Percentiles rank a stretch among this genome's conserved stretches.
phyloP scores from a whole-genome alignment of 2,888 invertebrate genomes.

The Leptothorax acervorum region DNA sequence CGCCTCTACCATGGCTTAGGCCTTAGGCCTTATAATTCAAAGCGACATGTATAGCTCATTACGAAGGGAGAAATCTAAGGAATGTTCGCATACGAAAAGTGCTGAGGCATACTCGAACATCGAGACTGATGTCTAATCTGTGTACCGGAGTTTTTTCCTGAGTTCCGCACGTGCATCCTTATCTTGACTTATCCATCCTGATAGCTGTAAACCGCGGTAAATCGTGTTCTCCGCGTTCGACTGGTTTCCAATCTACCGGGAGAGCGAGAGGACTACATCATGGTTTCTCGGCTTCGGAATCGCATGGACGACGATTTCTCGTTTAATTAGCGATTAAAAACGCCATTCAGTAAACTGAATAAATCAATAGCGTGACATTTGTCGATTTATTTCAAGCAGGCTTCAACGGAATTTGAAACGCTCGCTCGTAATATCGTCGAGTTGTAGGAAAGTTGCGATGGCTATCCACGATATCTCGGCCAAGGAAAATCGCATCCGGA shows the following conservation, averaged over 20 bases:
- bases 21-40: constrained; percentile 1
- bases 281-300: not conserved
- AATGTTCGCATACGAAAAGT: constrained; percentile 10
- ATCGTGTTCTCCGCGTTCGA: constrained; percentile 12
- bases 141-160: not conserved
- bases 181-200: constrained; percentile 2
- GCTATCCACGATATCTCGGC: not conserved
- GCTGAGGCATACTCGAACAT: not conserved
- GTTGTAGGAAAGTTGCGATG: not conserved
- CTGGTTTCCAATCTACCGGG: not conserved
- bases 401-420: not conserved
- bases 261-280: not conserved
- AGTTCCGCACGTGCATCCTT: not conserved
- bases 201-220: constrained; percentile 8
- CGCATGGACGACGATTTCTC: not conserved
- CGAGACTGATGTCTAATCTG: not conserved
- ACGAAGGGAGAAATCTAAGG: not conserved
- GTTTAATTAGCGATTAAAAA: not conserved
- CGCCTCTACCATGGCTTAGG: constrained; percentile 1
- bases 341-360: not conserved
- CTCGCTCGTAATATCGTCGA: not conserved
- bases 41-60: not conserved
- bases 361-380: not conserved
- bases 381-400: not conserved
- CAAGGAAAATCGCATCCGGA: not conserved